These are phyloP conservation scores for Macrosteles quadrilineatus DNA, from an alignment of 1,140 invertebrate species.

Conservation along the genomic window DNA sequence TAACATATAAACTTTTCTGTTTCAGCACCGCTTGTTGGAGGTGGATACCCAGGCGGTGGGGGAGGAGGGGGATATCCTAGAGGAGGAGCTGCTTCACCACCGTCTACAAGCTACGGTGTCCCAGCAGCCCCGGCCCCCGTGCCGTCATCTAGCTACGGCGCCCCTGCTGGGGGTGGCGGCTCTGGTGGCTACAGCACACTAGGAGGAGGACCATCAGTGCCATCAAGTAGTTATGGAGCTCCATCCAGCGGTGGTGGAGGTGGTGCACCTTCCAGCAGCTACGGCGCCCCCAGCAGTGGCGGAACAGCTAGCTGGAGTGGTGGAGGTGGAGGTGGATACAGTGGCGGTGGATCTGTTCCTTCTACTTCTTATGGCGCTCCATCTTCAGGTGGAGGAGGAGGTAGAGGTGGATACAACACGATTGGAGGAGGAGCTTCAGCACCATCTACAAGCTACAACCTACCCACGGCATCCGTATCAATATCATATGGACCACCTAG, in stretches of 20 bases:
- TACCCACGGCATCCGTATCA: constrained; percentile 27
- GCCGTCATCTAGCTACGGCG: constrained; percentile 24
- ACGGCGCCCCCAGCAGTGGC: constrained; percentile 28
- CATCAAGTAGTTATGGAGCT: constrained; percentile 33
- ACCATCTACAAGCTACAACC: constrained; percentile 32
- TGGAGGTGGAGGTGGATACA: background rate
- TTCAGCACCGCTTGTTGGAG: constrained; percentile 35
- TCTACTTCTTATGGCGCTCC: constrained; percentile 35
- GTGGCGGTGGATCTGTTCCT: constrained; percentile 20
- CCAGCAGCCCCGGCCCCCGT: constrained; percentile 38
- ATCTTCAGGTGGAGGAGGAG: constrained; percentile 3
- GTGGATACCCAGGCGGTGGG: constrained; percentile 33
- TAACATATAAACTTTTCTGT: too few species aligned
- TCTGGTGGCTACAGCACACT: constrained; percentile 7
- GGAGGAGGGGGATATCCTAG: constrained; percentile 5
- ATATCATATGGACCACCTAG: constrained; percentile 31
- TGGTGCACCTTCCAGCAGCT: constrained; percentile 28
- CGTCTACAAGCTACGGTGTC: constrained; percentile 38
- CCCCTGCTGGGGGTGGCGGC: constrained; percentile 14
- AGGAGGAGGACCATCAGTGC: constrained; percentile 2
- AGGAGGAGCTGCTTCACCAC: constrained; percentile 26
- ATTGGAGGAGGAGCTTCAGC: background rate
- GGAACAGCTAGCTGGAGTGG: constrained; percentile 3
- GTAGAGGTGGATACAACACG: background rate
- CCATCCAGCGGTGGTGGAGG: constrained; percentile 4